Base-by-base conservation (phyloP, 1,140 invertebrate genomes). In the Polypedilum vanderplanki region DNA sequence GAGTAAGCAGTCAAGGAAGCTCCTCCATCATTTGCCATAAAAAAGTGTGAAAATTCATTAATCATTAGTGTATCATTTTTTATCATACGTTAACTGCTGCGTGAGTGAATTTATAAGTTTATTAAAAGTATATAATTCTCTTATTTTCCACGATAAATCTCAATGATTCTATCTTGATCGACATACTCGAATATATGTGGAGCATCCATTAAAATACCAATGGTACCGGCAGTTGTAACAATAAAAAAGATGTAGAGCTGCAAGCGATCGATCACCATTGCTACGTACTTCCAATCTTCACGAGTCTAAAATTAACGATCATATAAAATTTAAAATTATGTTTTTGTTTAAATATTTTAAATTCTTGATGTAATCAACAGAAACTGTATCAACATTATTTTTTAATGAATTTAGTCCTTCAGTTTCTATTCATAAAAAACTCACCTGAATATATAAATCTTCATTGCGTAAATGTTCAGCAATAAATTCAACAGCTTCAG, bases 221-320 rank as follows among this genome's bases (percentile, higher is more conserved):
- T 89, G 3, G 97, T 99, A 10, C 93, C 93, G 10, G 92, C 91
- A n/a, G 95, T 92, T 24, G 98, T 99, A 9, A 99, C 96, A 73
- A 96, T 88, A 85, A 99, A 97, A 86, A 99, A 99, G 78, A 99
- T 92, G 82, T 97, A 97, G 75, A 99, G 87, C 81, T 98, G 94
- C 73, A 99, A 86, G 79, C 98, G 90, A 87, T 99, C 98, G 78
- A 99, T 97, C 40, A 99, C 97, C 93, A 98, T 98, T 41, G 97
- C 97, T 7, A 99, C 96, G 83, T 98, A 99, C 81, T 98, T 99
- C 98, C 98, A 99, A 85, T 99, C 98, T 85, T 98, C 96, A 76
- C 96, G 89, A 75, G 96, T 96, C 96, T 98, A 83, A 33, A 87
- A 17, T 24, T 40, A 74, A 64, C 41, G 22, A 1, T 20, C 9